Base-by-base conservation (phyloP, 2,113 vertebrate genomes). In the Petaurus breviceps region DNA sequence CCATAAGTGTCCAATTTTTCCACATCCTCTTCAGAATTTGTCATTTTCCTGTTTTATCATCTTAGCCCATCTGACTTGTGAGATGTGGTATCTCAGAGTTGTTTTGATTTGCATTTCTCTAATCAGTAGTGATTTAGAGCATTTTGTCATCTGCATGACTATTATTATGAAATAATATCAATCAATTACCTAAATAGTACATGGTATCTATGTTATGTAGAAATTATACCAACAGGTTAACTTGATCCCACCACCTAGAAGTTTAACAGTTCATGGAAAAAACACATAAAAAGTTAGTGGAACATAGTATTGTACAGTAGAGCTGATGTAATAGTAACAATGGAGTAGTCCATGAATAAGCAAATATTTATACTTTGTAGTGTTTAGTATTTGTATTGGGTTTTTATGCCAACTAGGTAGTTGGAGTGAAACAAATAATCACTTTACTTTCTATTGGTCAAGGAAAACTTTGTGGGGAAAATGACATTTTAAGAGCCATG, bases 161-260 rank as follows among this genome's bases (percentile, higher is more conserved):
- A n/a, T 96, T 96, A 96, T 97, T 96, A 98, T 93, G 37, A 96
- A 97, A 98, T 94, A 96, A 94, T 97, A 89, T 95, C 96, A 96
- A 94, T 95, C 95, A 95, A 92, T 96, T 95, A 95, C 94, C 94
- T 91, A 94, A 91, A 84, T 84, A 68, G 31, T 47, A 94, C 31
- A 84, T 26, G 84, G 57, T 89, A 68, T 68, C 28, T 68, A 37
- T 37, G 57, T 68, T 93, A 90, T 95, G 52, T 52, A 52, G 92
- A 96, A 37, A 90, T 26, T 16, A 24, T 43, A 22, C 53, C 90
- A 77, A 84, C 91, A 54, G 55, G 89, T 95, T 91, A 90, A 61
- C 55, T 96, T 94, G 92, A 94, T 95, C 93, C 53, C 95, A 57
- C 92, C 90, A 43, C 92, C 95, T 90, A 93, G 61, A 43, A 95